A percentile compares a stretch with the other conserved stretches of the same genome.
These are phyloP conservation scores for Hypomecis atomaria DNA, from an alignment of 2,888 invertebrate species.

Conservation along the genomic window DNA sequence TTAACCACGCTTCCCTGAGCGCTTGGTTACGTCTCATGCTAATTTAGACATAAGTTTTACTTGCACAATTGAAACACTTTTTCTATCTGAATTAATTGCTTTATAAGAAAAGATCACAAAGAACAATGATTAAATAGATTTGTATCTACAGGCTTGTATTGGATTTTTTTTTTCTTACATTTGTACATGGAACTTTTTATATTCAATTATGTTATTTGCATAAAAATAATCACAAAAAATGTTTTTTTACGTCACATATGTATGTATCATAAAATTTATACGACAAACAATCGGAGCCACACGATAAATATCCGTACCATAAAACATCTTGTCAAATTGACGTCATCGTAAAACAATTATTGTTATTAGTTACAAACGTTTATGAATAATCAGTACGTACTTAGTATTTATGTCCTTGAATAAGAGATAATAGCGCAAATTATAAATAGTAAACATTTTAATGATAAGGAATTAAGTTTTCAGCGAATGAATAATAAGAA, in stretches of 20 bases:
- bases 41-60: too few species aligned
- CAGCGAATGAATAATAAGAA: background rate
- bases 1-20: background rate
- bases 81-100: too few species aligned
- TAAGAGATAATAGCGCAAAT: constrained; percentile 14
- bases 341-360: constrained; percentile 53
- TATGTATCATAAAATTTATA: constrained; percentile 32
- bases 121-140: too few species aligned
- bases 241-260: constrained; percentile 31
- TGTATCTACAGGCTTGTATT: too few species aligned
- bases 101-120: too few species aligned
- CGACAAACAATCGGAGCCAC: constrained; percentile 41
- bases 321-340: constrained; percentile 54
- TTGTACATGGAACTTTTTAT: too few species aligned
- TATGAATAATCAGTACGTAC: constrained; percentile 38
- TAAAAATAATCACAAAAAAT: background rate
- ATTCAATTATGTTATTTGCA: background rate
- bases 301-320: constrained; percentile 45
- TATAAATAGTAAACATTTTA: constrained; percentile 9
- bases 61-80: too few species aligned
- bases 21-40: background rate
- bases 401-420: constrained; percentile 35
- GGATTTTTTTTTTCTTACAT: too few species aligned
- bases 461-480: background rate
- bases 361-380: constrained; percentile 44